Evolutionary conservation across 2,113 vertebrate species (phyloP).

Genomic region (Boulengeromyrus knoepffleri): DNA sequence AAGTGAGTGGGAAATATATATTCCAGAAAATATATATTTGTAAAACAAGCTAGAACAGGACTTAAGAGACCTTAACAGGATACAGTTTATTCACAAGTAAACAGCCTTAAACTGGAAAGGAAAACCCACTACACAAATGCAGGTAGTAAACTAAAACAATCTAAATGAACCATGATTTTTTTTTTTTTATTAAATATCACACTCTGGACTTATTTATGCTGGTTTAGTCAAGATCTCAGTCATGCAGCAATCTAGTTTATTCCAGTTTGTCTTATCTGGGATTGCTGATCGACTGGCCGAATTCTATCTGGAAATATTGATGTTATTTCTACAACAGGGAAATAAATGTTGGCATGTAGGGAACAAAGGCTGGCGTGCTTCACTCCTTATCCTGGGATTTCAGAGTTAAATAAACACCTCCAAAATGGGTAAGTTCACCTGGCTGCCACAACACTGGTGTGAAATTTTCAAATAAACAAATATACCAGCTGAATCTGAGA

Average conservation of each 20-base stretch:
- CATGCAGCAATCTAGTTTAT: not conserved
- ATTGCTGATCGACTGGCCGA: not conserved
- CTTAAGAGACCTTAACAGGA: not conserved
- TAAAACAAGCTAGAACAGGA: not conserved
- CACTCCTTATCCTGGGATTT: not conserved
- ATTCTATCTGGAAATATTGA: not conserved
- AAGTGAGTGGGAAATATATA: not conserved
- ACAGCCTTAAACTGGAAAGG: not conserved
- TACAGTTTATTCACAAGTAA: not conserved
- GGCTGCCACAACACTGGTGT: not conserved
- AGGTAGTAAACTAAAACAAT: constrained; percentile 17
- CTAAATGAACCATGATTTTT: not conserved
- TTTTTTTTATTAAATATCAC: not conserved
- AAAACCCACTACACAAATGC: not conserved
- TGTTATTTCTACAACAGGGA: not conserved
- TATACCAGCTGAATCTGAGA: not conserved
- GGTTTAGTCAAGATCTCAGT: not conserved
- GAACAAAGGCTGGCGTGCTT: not conserved
- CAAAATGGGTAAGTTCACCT: not conserved
- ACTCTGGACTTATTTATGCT: not conserved
- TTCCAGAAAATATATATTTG: not conserved
- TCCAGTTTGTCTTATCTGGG: not conserved
- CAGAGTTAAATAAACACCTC: not conserved
- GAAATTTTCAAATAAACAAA: not conserved
- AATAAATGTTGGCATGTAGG: not conserved